Evolutionary conservation across 2,888 invertebrate genomes (phyloP), one percentile per base, ranked within the genome.

Genomic region (Netelia fuscicornis): DNA sequence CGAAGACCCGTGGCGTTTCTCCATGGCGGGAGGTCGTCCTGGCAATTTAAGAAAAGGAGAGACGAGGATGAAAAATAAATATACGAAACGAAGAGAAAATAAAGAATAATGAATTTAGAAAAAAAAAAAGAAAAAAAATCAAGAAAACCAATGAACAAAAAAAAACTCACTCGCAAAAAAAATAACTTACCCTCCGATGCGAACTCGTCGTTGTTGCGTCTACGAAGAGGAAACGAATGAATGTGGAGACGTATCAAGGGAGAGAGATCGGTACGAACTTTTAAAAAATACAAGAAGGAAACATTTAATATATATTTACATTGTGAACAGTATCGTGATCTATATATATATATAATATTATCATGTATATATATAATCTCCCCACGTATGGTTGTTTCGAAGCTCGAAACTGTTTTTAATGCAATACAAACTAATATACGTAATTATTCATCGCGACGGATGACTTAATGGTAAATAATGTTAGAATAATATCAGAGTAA

Each of bases 231-330:
- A 42, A 54, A 62, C 8, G 37, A 25, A 25, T 44, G 20, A 54
- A n/a, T 2, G 48, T 62, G 58, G 13, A 44, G 58, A 20, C 3
- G 75, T 64, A 60, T 52, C 44, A 25, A 54, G 64, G 25, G 23
- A 42, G 44, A 74, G 56, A 78, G 70, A 60, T 75, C 67, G 54
- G 37, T 56, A 70, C 67, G 65, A 56, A 13, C 17, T 75, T 86
- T 88, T 87, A 86, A 80, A 90, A 90, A 90, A 89, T 90, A 91
- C 90, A 90, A 90, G 89, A 90, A 86, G 86, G 86, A 87, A 90
- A 91, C 85, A 84, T 90, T 89, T 90, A 89, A 86, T 90, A 86
- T 86, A 78, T 84, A 84, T 83, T 83, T 80, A 84, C 83, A 84
- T 65, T 75, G 75, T 84, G 65, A 84, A 84, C 83, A 80, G 65